These are phyloP conservation scores for Muricea muricata DNA, from an alignment of 92 coral and sea anemone genomes.

Conservation along the genomic window DNA sequence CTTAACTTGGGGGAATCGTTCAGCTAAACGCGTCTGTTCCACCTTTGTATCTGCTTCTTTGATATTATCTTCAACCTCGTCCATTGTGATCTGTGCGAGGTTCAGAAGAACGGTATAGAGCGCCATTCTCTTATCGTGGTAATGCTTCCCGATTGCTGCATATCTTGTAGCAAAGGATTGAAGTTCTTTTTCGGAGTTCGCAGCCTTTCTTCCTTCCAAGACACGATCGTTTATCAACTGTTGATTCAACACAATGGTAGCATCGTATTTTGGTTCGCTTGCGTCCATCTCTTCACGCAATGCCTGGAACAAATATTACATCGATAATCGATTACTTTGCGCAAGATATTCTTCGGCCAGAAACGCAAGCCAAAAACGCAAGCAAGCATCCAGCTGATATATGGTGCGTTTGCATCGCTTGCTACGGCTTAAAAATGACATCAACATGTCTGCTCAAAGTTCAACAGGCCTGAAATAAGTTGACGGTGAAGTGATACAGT, in stretches of 20 bases:
- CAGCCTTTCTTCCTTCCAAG: constrained; percentile 3
- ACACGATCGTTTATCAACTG: constrained; percentile 12
- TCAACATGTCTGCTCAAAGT: no score
- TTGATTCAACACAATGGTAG: background rate
- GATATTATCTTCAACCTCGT: background rate
- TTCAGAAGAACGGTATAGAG: constrained; percentile 6
- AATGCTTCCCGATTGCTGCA: background rate
- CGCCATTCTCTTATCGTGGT: background rate
- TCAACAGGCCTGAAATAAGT: no score
- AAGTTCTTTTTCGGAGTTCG: constrained; percentile 30
- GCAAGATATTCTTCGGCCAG: no score
- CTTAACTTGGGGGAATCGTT: constrained; percentile 12
- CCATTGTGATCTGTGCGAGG: constrained; percentile 17
- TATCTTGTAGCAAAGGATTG: background rate
- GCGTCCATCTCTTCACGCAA: constrained; percentile 24
- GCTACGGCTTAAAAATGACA: no score
- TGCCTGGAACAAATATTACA: no score
- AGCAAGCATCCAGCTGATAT: no score
- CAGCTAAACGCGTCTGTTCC: background rate
- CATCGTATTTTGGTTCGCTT: background rate
- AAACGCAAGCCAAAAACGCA: no score
- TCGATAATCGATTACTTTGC: no score
- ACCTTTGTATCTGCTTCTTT: constrained; percentile 1
- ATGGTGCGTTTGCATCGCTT: no score
- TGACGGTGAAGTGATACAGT: no score